These are phyloP conservation scores for Dromococcyx pavoninus DNA, from an alignment of 2,797 vertebrate species.

Conservation along the genomic window DNA sequence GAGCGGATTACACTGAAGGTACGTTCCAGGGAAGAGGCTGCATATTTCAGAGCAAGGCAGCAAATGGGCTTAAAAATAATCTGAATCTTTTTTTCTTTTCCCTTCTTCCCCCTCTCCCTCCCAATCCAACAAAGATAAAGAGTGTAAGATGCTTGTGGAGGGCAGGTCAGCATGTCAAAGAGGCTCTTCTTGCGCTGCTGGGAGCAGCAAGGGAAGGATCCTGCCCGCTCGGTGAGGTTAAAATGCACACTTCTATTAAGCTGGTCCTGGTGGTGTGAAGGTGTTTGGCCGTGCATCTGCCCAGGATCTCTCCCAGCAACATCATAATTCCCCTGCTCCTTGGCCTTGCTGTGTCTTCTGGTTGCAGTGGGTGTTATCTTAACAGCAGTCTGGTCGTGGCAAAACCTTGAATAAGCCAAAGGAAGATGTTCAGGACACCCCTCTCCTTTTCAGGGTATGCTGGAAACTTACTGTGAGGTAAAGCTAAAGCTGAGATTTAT, in stretches of 20 bases:
- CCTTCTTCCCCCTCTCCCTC: neutral
- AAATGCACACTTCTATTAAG: neutral
- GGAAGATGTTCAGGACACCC: neutral
- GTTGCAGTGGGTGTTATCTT: neutral
- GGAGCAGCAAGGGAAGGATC: neutral
- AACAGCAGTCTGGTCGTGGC: neutral
- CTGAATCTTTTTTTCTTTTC: neutral
- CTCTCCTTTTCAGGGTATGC: neutral
- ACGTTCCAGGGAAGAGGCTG: slow-evolving; percentile 32
- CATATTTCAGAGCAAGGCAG: slow-evolving; percentile 51
- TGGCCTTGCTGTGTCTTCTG: neutral
- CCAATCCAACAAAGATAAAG: slow-evolving; percentile 32
- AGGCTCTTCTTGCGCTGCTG: neutral
- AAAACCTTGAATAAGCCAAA: neutral
- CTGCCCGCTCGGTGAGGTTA: neutral
- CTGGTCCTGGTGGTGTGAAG: neutral
- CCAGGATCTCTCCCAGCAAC: neutral
- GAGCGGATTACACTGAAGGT: slow-evolving; percentile 59
- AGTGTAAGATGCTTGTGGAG: slow-evolving; percentile 38
- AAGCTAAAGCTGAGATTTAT: neutral
- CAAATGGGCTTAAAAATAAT: slow-evolving; percentile 65
- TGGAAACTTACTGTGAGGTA: neutral
- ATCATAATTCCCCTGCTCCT: neutral
- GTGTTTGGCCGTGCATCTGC: neutral
- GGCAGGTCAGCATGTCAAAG: slow-evolving; percentile 47